Percentiles rank a stretch among this genome's conserved stretches.
Evolutionary conservation across 2,113 vertebrate genomes (phyloP).

Genomic region (Myotis yumanensis): DNA sequence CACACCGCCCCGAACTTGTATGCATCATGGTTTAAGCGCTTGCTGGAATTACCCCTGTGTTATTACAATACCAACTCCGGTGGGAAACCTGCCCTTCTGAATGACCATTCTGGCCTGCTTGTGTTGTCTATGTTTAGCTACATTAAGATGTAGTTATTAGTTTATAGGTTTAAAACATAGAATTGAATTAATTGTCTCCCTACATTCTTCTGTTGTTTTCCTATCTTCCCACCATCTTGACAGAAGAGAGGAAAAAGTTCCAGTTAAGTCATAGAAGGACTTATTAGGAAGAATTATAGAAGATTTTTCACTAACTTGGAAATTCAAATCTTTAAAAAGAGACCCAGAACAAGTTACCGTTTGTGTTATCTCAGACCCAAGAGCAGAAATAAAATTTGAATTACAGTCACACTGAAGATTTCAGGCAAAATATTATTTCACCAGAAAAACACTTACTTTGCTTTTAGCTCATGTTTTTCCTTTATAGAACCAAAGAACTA

Average conservation of each 20-base stretch:
- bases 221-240: not conserved
- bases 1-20: not conserved
- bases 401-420: not conserved
- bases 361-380: slow-evolving; percentile 14
- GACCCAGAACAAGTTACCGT: not conserved
- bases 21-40: not conserved
- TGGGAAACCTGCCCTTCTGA: not conserved
- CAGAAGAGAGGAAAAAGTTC: not conserved
- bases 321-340: not conserved
- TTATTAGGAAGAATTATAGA: not conserved
- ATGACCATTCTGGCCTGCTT: not conserved
- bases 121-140: not conserved
- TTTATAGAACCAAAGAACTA: not conserved
- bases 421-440: not conserved
- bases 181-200: not conserved
- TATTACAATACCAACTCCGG: not conserved
- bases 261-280: not conserved
- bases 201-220: not conserved
- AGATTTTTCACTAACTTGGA: not conserved
- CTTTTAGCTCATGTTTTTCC: not conserved
- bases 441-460: not conserved
- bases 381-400: slow-evolving; percentile 23
- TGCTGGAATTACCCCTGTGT: not conserved
- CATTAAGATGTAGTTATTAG: not conserved
- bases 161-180: slow-evolving; percentile 1